phyloP scores from a whole-genome alignment of 2,797 vertebrate species.

The Monodelphis domestica region DNA sequence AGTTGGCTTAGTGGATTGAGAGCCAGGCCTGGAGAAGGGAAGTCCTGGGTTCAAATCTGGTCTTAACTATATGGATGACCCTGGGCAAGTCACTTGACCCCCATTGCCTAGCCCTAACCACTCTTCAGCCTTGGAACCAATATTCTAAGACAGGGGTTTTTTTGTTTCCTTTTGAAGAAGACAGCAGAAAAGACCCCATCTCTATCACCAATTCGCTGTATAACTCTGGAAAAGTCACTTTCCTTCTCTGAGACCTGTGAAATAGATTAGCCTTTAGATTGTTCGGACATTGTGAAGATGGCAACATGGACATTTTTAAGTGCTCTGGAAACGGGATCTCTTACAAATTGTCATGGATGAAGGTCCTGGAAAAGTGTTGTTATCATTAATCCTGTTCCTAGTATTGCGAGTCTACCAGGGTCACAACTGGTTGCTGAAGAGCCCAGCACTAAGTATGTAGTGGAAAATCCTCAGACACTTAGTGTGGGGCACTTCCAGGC shows the following conservation, averaged over 20 bases:
- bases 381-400: not conserved
- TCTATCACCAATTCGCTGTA: not conserved
- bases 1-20: too few species aligned
- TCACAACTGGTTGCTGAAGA: not conserved
- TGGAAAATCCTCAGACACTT: too few species aligned
- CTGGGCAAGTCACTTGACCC: too few species aligned
- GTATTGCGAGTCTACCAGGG: not conserved
- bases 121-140: too few species aligned
- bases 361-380: not conserved
- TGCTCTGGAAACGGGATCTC: not conserved
- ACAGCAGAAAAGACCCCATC: not conserved
- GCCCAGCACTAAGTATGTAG: not conserved
- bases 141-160: too few species aligned
- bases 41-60: too few species aligned
- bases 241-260: not conserved
- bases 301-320: not conserved
- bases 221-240: not conserved
- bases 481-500: too few species aligned
- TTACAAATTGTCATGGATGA: not conserved
- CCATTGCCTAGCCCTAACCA: too few species aligned
- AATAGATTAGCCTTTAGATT: not conserved
- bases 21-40: too few species aligned
- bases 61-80: too few species aligned
- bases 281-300: not conserved
- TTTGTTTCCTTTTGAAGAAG: too few species aligned